Evolutionary conservation across 92 coral and sea anemone genomes (phyloP).

Genomic region (Montipora capitata): DNA sequence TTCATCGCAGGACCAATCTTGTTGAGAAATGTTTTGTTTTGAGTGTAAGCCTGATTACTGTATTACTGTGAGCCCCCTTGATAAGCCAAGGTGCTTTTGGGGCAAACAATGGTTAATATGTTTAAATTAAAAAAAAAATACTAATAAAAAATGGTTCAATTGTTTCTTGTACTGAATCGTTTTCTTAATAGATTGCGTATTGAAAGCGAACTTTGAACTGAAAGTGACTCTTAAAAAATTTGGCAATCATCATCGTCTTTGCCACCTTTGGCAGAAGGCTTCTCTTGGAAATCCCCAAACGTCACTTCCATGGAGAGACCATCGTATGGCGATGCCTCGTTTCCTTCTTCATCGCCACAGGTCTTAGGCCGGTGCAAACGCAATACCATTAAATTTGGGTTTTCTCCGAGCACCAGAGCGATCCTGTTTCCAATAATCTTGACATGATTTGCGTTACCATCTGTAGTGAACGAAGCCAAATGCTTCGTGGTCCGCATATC

Average conservation of each 20-base stretch:
- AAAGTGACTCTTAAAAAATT: neutral
- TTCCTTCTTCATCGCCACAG: neutral
- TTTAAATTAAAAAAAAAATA: no score
- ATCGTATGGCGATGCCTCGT: constrained; percentile 53
- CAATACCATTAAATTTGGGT: constrained; percentile 75
- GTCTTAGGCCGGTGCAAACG: constrained; percentile 74
- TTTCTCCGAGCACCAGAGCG: constrained; percentile 79
- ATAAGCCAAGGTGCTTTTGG: no score
- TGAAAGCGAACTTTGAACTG: neutral
- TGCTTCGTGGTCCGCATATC: constrained; percentile 65
- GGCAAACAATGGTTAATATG: no score
- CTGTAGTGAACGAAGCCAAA: constrained; percentile 77
- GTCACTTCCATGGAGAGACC: constrained; percentile 57
- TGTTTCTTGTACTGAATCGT: no score
- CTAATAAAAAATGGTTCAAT: no score
- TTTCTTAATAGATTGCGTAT: no score
- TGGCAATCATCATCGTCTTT: constrained; percentile 62
- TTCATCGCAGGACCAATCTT: no score
- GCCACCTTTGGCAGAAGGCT: constrained; percentile 60
- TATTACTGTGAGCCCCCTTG: no score
- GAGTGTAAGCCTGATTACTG: no score
- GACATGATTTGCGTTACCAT: constrained; percentile 73
- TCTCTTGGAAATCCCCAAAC: constrained; percentile 45
- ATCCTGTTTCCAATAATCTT: constrained; percentile 74
- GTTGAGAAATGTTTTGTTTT: no score